These are phyloP conservation scores for Colossoma macropomum DNA, from an alignment of 2,113 vertebrate species.

Conservation along the genomic window DNA sequence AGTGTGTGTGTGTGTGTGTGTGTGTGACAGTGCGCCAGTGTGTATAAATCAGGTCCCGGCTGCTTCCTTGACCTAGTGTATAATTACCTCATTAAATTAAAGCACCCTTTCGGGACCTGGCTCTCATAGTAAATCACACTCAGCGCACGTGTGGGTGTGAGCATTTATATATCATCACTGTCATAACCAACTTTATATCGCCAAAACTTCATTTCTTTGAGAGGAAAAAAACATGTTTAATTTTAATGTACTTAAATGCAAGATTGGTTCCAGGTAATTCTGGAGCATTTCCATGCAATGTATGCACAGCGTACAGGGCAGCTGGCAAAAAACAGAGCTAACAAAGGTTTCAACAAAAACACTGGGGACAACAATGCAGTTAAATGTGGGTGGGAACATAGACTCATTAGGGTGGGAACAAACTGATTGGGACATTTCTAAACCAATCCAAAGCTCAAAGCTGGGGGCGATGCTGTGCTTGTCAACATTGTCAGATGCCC, in stretches of 20 bases:
- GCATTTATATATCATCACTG: not conserved
- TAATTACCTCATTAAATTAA: constrained; percentile 76
- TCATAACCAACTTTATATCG: not conserved
- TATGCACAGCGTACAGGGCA: not conserved
- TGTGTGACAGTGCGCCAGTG: constrained; percentile 52
- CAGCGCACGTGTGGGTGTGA: not conserved
- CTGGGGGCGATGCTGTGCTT: too few relatives aligned
- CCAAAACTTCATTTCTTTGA: not conserved
- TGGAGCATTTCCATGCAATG: too few relatives aligned
- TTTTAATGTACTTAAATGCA: too few relatives aligned
- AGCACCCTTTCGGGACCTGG: constrained; percentile 65
- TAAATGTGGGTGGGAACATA: too few relatives aligned
- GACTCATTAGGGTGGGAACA: too few relatives aligned
- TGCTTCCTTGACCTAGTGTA: constrained; percentile 63
- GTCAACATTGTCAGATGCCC: too few relatives aligned
- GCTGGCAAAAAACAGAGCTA: not conserved
- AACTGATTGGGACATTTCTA: too few relatives aligned
- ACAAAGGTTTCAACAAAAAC: too few relatives aligned
- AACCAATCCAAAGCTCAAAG: too few relatives aligned
- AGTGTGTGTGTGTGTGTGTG: constrained; percentile 41
- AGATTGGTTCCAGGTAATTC: too few relatives aligned
- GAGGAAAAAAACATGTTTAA: too few relatives aligned
- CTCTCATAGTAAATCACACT: constrained; percentile 67
- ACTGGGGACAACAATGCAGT: too few relatives aligned
- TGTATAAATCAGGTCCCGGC: constrained; percentile 68